Conservation (phyloP, 2,888 invertebrate species). For the Chymomyza procnemis region DNA sequence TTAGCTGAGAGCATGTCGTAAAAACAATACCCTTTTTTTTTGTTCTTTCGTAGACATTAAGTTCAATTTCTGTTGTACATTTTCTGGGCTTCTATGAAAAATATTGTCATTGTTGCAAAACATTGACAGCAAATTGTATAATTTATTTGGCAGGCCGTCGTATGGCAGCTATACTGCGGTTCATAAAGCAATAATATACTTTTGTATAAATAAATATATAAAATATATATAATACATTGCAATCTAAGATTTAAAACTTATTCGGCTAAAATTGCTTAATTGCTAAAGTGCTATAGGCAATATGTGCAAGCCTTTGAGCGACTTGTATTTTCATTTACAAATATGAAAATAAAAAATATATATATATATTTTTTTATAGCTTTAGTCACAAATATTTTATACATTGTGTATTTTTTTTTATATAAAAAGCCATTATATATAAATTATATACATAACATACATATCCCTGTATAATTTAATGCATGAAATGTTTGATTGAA, state of each 20-base stretch:
- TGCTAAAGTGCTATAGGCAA: not conserved
- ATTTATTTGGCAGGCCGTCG: not conserved
- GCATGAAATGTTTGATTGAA: not conserved
- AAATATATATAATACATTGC: not conserved
- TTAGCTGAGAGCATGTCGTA: not conserved
- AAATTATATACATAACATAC: not conserved
- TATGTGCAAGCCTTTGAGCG: not conserved
- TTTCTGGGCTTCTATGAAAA: constrained; percentile 43
- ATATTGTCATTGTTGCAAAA: constrained; percentile 26
- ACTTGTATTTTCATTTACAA: not conserved
- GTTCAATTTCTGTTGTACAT: constrained; percentile 14
- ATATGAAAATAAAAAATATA: not conserved
- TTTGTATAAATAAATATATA: not conserved
- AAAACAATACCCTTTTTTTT: not conserved
- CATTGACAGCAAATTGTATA: not conserved
- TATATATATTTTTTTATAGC: not conserved
- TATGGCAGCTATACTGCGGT: not conserved
- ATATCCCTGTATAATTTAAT: not conserved
- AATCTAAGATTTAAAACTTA: not conserved
- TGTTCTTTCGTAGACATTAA: not conserved
- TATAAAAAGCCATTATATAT: constrained; percentile 1
- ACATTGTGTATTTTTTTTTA: constrained; percentile 1
- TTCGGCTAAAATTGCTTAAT: not conserved
- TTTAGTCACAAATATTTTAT: constrained; percentile 2
- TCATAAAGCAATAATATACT: not conserved